Base-by-base conservation (phyloP, 2,797 vertebrate species). In the Artibeus jamaicensis region DNA sequence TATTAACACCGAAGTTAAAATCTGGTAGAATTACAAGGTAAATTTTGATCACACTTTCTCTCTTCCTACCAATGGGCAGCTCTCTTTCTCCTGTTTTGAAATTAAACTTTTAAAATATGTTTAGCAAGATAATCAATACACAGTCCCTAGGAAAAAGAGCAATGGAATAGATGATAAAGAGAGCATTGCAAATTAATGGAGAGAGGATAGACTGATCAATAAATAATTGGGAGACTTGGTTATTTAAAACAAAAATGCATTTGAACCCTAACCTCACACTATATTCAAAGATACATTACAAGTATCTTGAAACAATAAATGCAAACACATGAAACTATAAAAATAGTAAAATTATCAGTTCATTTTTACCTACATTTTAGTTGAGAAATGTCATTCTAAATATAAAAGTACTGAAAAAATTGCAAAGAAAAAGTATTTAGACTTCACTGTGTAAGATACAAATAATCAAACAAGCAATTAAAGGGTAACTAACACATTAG, bases 181-280 rank as follows among this genome's bases (percentile, higher is more conserved):
- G 84, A 93, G 3, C 15, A 86, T 86, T 24, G 53, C 8, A 44
- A 84, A 84, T 82, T 76, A 79, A 85, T 86, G 44, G 46, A 11
- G 48, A 86, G 6, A 15, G 22, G 14, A 42, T 59, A 77, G 37
- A 26, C 57, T 39, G 73, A 32, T 62, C 32, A 86, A 77, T 53
- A 94, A 82, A 95, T 84, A 18, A 91, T 34, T 70, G 19, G 8
- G 24, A 37, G 12, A 85, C 0, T 77, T 86, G 34, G 26, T 89
- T 93, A 85, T 86, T 93, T 83, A 86, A 90, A 82, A 68, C 42
- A 82, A 76, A 87, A 84, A 68, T 74, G 9, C 9, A 74, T 57
- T 59, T 88, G 42, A 91, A 77, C 15, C 34, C 39, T 73, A 65
- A 24, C 16, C 9, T 76, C 26, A 84, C 29, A 70, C 24, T 32